Evolutionary conservation across 2,113 vertebrate species (phyloP), one percentile per base, ranked within the genome.

Genomic region (Actenoides lindsayi): DNA sequence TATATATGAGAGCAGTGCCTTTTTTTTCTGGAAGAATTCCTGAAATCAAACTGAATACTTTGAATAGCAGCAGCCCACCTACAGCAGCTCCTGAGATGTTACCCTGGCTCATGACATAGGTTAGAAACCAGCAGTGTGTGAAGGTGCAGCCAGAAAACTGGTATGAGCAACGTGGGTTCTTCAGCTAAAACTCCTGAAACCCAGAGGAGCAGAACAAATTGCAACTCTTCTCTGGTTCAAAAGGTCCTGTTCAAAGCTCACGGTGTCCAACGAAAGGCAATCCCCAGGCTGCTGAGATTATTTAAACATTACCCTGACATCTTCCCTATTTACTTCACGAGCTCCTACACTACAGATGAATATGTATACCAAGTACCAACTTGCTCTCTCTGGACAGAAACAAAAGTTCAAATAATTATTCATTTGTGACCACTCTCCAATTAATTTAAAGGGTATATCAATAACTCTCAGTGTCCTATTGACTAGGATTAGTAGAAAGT

Each of bases 341-440:
- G 31, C 19, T 28, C 16, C 65, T 17, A 16, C 19, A 13, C 17
- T 8, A 6, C 6, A 4, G 14, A 37, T 37, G 60, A 54, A 64
- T 31, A 79, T 48, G 63, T 7, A 56, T 14, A 62, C 25, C 24
- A 87, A 48, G 51, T 4, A 21, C 35, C 70, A 56, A 76, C 60
- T 18, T 28, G 41, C 33, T 87, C 91, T 75, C 68, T 57, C 28
- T 41, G 79, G 79, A n/a, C 35, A 37, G 74, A 33, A 62, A 76
- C 62, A 57, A 46, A 81, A 91, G 37, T 71, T 84, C 46, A 83
- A 51, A 65, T 70, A 75, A 83, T 76, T 60, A 70, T 28, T 84
- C 33, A 51, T 53, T 68, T 74, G 62, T 44, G 90, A 79, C 24
- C 35, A 16, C 28, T 46, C 35, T 71, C 33, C 41, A 65, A 25